phyloP scores from a whole-genome alignment of 2,888 invertebrate species.

The Liopterus haemorrhoidalis region DNA sequence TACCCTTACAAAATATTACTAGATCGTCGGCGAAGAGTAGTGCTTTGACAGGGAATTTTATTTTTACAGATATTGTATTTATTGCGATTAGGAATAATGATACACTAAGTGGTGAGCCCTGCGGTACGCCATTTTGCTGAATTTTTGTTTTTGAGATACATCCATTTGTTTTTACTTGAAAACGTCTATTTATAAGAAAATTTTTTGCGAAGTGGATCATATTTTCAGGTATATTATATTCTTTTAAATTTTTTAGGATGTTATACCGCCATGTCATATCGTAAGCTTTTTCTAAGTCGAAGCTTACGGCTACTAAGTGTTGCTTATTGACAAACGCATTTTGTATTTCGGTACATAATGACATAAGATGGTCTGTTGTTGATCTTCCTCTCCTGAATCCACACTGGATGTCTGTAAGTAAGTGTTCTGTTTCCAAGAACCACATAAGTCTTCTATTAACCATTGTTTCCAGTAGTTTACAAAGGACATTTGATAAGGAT shows the following conservation, averaged over 20 bases:
- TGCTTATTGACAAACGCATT: neutral
- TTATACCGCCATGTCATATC: slow-evolving; percentile 6
- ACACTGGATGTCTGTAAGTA: neutral
- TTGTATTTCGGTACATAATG: neutral
- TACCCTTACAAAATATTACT: too few relatives aligned
- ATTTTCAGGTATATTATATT: slow-evolving; percentile 1
- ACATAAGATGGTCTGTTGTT: neutral
- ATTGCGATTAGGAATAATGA: too few relatives aligned
- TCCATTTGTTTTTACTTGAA: neutral
- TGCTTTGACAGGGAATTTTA: too few relatives aligned
- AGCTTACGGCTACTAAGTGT: slow-evolving; percentile 8
- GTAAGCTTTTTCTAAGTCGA: slow-evolving; percentile 11
- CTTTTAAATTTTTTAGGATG: neutral
- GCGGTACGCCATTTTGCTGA: too few relatives aligned
- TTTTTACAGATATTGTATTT: too few relatives aligned
- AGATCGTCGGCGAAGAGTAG: too few relatives aligned
- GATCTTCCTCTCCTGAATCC: slow-evolving; percentile 1
- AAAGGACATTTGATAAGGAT: slow-evolving; percentile 2
- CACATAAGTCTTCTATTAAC: slow-evolving; percentile 5
- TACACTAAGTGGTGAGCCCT: too few relatives aligned
- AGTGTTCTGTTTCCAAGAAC: neutral
- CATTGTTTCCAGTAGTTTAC: slow-evolving; percentile 12
- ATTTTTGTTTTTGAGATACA: neutral
- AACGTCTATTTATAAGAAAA: slow-evolving; percentile 6
- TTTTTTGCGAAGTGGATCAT: slow-evolving; percentile 1